Conservation (phyloP, 2,888 invertebrate genomes). For the Actias luna region DNA sequence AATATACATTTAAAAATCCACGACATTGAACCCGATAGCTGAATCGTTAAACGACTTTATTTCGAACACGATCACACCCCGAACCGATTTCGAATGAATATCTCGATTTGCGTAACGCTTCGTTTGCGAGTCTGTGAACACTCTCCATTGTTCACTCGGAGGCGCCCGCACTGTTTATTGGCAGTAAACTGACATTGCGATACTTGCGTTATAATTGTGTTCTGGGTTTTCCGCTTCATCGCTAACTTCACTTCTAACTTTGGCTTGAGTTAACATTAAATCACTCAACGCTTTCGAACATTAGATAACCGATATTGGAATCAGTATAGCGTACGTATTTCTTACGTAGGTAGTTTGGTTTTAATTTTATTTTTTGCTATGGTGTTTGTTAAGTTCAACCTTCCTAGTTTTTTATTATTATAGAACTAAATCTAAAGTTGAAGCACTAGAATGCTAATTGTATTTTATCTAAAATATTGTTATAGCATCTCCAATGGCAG, state of each 20-base stretch:
- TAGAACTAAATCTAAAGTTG: no score
- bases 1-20: neutral
- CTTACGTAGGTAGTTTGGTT: no score
- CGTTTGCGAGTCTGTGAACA: slow-evolving; percentile 51
- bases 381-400: no score
- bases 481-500: no score
- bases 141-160: slow-evolving; percentile 43
- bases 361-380: no score
- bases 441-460: no score
- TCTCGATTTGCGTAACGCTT: slow-evolving; percentile 40
- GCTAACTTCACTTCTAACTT: neutral
- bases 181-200: slow-evolving; percentile 5
- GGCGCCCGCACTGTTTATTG: slow-evolving; percentile 23
- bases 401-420: no score
- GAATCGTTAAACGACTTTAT: slow-evolving; percentile 17
- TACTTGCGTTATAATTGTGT: neutral
- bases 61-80: slow-evolving; percentile 29
- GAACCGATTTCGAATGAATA: slow-evolving; percentile 36
- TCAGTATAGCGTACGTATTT: no score
- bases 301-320: neutral
- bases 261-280: neutral
- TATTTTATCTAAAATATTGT: no score
- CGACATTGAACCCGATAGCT: neutral
- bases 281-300: neutral
- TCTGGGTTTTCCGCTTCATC: neutral